These are phyloP conservation scores for Eristalis tenax DNA, from an alignment of 2,888 invertebrate species.

Conservation along the genomic window DNA sequence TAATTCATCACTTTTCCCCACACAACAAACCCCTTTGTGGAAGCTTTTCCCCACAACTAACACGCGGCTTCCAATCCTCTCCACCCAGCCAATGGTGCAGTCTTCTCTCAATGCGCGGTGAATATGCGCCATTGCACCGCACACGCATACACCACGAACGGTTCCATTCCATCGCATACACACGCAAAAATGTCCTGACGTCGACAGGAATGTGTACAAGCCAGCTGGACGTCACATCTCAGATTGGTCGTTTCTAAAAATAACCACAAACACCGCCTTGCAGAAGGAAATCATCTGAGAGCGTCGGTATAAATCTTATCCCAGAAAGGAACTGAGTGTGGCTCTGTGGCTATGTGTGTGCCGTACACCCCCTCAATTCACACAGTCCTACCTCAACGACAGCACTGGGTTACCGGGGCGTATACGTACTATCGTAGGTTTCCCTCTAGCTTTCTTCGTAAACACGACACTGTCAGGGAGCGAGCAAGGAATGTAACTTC, in stretches of 20 bases:
- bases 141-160: not conserved
- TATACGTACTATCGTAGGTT: constrained; percentile 59
- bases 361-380: constrained; percentile 11
- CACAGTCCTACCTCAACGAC: constrained; percentile 65
- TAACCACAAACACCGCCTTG: constrained; percentile 43
- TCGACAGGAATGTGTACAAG: constrained; percentile 49
- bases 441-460: constrained; percentile 56
- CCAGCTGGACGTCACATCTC: constrained; percentile 69
- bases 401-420: constrained; percentile 61
- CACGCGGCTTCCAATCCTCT: constrained; percentile 8
- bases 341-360: not conserved
- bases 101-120: constrained; percentile 41
- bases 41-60: constrained; percentile 15
- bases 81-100: constrained; percentile 31
- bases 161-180: constrained; percentile 28
- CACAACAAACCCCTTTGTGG: not conserved
- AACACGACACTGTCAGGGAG: constrained; percentile 41
- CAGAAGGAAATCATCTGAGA: constrained; percentile 32
- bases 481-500: constrained; percentile 11
- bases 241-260: constrained; percentile 59
- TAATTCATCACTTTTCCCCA: not conserved
- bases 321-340: constrained; percentile 7
- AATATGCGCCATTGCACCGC: constrained; percentile 43
- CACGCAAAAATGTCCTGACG: constrained; percentile 49
- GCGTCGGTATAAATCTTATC: not conserved